Conservation (phyloP, 2,888 invertebrate genomes). For the Silvanus unidentatus region DNA sequence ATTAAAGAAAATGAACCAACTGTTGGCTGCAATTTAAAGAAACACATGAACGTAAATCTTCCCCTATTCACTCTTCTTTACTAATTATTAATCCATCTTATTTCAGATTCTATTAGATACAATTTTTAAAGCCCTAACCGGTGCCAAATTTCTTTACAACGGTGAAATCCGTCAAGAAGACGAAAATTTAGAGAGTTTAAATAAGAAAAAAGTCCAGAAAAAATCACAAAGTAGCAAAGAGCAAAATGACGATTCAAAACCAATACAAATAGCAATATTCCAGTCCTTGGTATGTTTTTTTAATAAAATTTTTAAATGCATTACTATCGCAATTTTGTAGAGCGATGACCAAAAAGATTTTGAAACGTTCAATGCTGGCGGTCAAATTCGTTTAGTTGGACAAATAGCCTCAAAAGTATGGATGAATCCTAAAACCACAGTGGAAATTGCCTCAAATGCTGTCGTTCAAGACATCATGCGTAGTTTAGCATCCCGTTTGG, state of each 20-base stretch:
- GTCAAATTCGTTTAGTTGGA: conserved; percentile 68
- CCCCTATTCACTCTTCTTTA: background rate
- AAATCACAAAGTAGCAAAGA: conserved; percentile 34
- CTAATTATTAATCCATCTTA: conserved; percentile 12
- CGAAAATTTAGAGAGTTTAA: conserved; percentile 58
- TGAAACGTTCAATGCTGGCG: conserved; percentile 55
- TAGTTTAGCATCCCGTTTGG: conserved; percentile 77
- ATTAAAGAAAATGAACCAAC: conserved; percentile 54
- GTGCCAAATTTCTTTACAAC: conserved; percentile 68
- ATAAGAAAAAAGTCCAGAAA: conserved; percentile 51
- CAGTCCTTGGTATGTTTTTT: conserved; percentile 59
- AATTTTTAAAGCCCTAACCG: conserved; percentile 54
- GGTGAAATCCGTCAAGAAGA: conserved; percentile 61
- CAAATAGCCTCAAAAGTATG: conserved; percentile 70
- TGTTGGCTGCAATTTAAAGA: conserved; percentile 59
- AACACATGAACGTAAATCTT: conserved; percentile 59
- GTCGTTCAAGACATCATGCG: conserved; percentile 79
- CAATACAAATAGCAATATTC: conserved; percentile 61
- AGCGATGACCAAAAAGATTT: conserved; percentile 23
- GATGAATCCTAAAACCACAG: conserved; percentile 68
- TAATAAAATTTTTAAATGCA: background rate
- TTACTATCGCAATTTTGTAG: conserved; percentile 9
- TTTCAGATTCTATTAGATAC: conserved; percentile 56
- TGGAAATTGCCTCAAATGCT: conserved; percentile 65
- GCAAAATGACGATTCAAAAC: conserved; percentile 48